Conservation (phyloP, 2,888 invertebrate genomes). For the Tigriopus californicus region DNA sequence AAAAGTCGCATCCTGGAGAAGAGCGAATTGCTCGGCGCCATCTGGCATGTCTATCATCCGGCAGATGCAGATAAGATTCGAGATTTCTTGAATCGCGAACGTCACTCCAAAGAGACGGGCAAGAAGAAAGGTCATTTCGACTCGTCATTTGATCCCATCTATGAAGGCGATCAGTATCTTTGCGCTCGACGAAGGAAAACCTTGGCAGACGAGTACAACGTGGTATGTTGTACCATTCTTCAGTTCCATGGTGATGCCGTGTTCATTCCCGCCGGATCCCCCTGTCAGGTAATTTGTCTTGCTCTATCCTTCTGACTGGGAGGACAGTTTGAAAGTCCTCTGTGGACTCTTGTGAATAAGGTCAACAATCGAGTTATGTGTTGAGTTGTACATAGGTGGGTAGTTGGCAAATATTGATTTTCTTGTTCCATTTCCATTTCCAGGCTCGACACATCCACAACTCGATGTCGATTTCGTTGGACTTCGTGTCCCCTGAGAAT, state of each 20-base stretch:
- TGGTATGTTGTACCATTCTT: slow-evolving; percentile 86
- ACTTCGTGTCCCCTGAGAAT: slow-evolving; percentile 95
- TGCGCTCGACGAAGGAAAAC: slow-evolving; percentile 68
- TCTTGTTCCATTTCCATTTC: slow-evolving; percentile 17
- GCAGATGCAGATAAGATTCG: slow-evolving; percentile 87
- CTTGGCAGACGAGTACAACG: slow-evolving; percentile 74
- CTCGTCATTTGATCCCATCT: slow-evolving; percentile 60
- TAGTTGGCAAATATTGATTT: neutral
- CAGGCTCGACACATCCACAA: slow-evolving; percentile 80
- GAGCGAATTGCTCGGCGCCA: slow-evolving; percentile 68
- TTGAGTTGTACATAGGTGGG: neutral
- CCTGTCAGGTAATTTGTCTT: slow-evolving; percentile 50
- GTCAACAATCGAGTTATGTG: neutral
- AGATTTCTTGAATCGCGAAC: slow-evolving; percentile 69
- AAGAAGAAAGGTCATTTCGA: slow-evolving; percentile 46
- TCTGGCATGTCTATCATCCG: slow-evolving; percentile 96
- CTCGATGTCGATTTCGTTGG: slow-evolving; percentile 93
- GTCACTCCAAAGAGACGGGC: neutral
- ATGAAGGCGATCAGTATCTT: slow-evolving; percentile 88
- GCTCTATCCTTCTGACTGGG: neutral
- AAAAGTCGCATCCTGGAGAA: neutral
- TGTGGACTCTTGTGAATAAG: neutral
- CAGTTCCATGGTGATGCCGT: slow-evolving; percentile 94
- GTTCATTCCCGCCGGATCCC: slow-evolving; percentile 96
- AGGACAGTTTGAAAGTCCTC: neutral